Base-by-base conservation (phyloP, 2,113 vertebrate genomes). In the Bubo bubo region DNA sequence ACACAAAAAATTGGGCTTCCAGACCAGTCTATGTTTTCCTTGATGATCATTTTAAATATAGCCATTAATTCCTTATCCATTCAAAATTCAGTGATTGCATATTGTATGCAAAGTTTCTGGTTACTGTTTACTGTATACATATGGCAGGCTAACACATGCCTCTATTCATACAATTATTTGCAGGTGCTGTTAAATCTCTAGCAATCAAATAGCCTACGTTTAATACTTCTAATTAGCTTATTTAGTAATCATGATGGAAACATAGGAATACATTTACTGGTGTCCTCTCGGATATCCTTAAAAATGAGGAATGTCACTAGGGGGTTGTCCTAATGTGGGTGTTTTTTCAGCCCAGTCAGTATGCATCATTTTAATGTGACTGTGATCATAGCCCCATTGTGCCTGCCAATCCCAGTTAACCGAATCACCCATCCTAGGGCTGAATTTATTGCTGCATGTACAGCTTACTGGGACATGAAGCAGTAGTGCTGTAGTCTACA, bases 271-370 rank as follows among this genome's bases (percentile, higher is more conserved):
- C 62, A 79, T 92, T 96, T 95, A 73, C 82, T 90, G 60, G n/a
- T 92, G 75, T 97, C 88, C 71, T 79, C 85, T 92, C 52, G 72
- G 80, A 95, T 83, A 93, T 63, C 58, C 81, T 94, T 77, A 80
- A 86, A 97, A 95, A 58, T 14, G 53, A 95, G 68, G 66, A 92
- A 82, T 89, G 71, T 76, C 88, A 92, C 83, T 34, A 74, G 81
- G 43, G 91, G 75, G 62, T 88, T 94, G 47, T 96, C 90, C 84
- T 55, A 41, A 86, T 19, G 58, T 56, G 85, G 70, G 66, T 94
- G 84, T 95, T 96, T 96, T 93, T 93, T 59, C 92, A 96, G 91
- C 67, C 81, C 80, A 89, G 96, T 94, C 95, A 94, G 88, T 23
- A 81, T 21, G 43, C 79, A 94, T 96, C 95, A 94, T 43, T 82